These are phyloP conservation scores for Cydia pomonella DNA, from an alignment of 1,140 invertebrate species.

Conservation along the genomic window DNA sequence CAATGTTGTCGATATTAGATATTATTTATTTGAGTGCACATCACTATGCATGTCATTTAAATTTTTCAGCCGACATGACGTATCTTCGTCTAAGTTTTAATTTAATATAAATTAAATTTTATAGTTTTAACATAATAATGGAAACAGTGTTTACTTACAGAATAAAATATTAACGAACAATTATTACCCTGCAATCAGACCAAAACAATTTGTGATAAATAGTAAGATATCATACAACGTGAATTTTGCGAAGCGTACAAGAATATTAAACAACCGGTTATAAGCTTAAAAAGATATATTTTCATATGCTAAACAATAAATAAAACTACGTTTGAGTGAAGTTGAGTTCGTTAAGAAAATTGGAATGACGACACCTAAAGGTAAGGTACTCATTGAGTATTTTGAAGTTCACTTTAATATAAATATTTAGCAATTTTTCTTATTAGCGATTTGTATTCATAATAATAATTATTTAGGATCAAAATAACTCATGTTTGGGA, in stretches of 20 bases:
- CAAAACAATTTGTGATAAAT: background rate
- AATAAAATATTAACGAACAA: background rate
- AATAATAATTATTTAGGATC: too few species aligned
- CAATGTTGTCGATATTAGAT: background rate
- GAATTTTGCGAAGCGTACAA: slow-evolving; percentile 7
- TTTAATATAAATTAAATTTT: background rate
- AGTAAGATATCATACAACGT: background rate
- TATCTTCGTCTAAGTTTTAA: background rate
- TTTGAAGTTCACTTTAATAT: too few species aligned
- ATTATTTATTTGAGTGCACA: background rate
- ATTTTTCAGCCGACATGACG: background rate
- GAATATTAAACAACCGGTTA: background rate
- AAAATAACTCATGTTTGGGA: too few species aligned
- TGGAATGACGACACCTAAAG: slow-evolving; percentile 4
- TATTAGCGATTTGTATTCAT: too few species aligned
- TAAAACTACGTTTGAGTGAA: background rate
- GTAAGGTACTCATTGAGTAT: background rate
- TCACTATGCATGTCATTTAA: slow-evolving; percentile 1
- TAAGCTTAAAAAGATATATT: background rate
- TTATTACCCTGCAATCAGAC: background rate
- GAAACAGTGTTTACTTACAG: background rate
- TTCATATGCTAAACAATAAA: background rate
- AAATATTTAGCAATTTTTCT: too few species aligned
- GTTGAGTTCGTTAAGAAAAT: background rate
- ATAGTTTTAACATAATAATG: background rate